Evolutionary conservation across 2,888 invertebrate species (phyloP).

Genomic region (Anoplius nigerrimus): DNA sequence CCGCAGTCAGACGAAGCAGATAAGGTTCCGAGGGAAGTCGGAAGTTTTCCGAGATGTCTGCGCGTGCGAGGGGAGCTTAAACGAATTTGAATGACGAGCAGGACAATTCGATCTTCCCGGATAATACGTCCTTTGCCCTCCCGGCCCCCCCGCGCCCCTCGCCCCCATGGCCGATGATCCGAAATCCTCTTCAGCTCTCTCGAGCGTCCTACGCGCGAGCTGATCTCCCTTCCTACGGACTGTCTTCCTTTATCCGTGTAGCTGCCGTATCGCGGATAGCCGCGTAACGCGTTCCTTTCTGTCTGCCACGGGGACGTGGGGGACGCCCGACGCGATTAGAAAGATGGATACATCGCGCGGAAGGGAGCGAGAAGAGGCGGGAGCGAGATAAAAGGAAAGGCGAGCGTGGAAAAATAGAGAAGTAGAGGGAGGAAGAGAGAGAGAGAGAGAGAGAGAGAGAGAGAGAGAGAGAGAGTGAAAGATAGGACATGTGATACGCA

Average conservation of each 20-base stretch:
- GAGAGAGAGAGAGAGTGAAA: too few relatives aligned
- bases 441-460: too few relatives aligned
- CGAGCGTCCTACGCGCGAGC: not conserved
- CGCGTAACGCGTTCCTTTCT: slow-evolving; percentile 34
- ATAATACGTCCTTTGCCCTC: slow-evolving; percentile 35
- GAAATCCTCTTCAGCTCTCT: slow-evolving; percentile 11
- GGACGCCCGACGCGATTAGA: too few relatives aligned
- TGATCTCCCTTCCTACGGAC: slow-evolving; percentile 7
- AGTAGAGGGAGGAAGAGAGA: too few relatives aligned
- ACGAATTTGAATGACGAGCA: slow-evolving; percentile 54
- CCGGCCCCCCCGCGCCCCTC: slow-evolving; percentile 17
- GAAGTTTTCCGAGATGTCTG: slow-evolving; percentile 19
- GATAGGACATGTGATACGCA: too few relatives aligned
- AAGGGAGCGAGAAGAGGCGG: too few relatives aligned
- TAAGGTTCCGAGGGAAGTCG: slow-evolving; percentile 30
- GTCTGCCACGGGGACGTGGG: not conserved
- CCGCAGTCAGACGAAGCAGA: too few relatives aligned
- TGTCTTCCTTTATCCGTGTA: slow-evolving; percentile 10
- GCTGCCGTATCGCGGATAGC: slow-evolving; percentile 37
- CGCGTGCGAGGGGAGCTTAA: slow-evolving; percentile 34
- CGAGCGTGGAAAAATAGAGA: too few relatives aligned
- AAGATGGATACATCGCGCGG: too few relatives aligned
- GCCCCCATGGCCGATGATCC: too few relatives aligned
- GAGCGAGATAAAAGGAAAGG: too few relatives aligned
- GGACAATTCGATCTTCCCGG: slow-evolving; percentile 45